Base-by-base conservation (phyloP, 2,888 invertebrate species). In the Nematopogon swammerdamellus region DNA sequence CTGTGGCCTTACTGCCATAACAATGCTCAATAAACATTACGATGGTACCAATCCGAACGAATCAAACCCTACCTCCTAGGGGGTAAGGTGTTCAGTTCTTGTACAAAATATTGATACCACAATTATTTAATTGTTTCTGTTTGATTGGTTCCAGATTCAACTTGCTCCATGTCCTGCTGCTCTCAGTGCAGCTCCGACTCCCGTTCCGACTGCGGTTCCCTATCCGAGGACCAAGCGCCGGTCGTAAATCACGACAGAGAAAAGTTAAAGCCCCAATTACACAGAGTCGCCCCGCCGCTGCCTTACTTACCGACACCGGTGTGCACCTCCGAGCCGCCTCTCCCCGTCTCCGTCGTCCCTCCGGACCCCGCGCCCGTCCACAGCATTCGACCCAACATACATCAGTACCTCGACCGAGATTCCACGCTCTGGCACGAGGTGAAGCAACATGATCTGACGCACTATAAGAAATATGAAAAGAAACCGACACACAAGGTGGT, bases 131-230 rank as follows among this genome's bases (percentile, higher is more conserved):
- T 14, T 36, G 36, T 3, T 3, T 3, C 4, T 44, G 8, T 29
- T 45, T 18, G 36, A 42, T 42, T 43, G 18, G 49, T 69, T 65
- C 51, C 77, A 81, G 88, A 85, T 57, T 88, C 89, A 0, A 85
- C 84, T 44, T 89, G 89, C 63, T 90, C 91, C 0, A 83, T 84
- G 47, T 84, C 88, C 1, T 88, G 89, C 14, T 88, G 89, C 14
- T 88, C 89, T 0, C 82, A 86, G 52, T 88, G 87, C 63, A 68
- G 70, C 53, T 72, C 72, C 1, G 63, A 63, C 43, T 63, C 71
- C 1, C 67, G 64, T 57, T 63, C 68, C 2, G 65, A 63, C 29
- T 68, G 73, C 51, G 6, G 48, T 48, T 18, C 48, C 0, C 68
- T 70, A 18, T 66, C 62, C 8, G 70, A 66, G 48, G 59, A 63